Conservation (phyloP, 2,888 invertebrate genomes). For the Leucozona laternaria region DNA sequence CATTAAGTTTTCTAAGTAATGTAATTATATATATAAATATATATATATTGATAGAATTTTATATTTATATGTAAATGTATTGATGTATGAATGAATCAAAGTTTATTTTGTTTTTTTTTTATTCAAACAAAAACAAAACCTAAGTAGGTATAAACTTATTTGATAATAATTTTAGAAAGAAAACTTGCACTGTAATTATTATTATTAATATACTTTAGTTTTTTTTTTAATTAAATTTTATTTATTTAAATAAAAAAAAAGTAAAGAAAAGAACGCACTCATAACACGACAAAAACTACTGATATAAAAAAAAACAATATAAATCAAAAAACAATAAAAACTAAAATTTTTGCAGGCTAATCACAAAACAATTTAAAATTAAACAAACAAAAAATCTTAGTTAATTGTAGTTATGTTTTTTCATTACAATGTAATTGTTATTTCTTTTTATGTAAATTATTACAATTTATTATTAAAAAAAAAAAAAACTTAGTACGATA, state of each 20-base stretch:
- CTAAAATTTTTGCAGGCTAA: slow-evolving; percentile 22
- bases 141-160: slow-evolving; percentile 53
- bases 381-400: slow-evolving; percentile 57
- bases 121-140: slow-evolving; percentile 28
- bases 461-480: slow-evolving; percentile 65
- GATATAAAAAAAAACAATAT: slow-evolving; percentile 33
- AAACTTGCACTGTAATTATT: slow-evolving; percentile 72
- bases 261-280: slow-evolving; percentile 31
- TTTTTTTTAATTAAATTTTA: slow-evolving; percentile 54
- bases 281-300: slow-evolving; percentile 31
- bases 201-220: slow-evolving; percentile 24
- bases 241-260: slow-evolving; percentile 61
- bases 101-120: slow-evolving; percentile 42
- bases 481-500: slow-evolving; percentile 70
- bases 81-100: slow-evolving; percentile 73
- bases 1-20: slow-evolving; percentile 73
- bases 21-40: slow-evolving; percentile 52
- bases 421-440: slow-evolving; percentile 76
- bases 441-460: slow-evolving; percentile 76
- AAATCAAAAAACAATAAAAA: slow-evolving; percentile 33
- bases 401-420: slow-evolving; percentile 73
- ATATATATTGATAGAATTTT: slow-evolving; percentile 70
- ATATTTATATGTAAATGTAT: slow-evolving; percentile 75
- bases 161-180: slow-evolving; percentile 62
- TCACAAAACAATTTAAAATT: slow-evolving; percentile 21